Evolutionary conservation across 1,140 invertebrate species (phyloP).

Genomic region (Pristionchus pacificus): DNA sequence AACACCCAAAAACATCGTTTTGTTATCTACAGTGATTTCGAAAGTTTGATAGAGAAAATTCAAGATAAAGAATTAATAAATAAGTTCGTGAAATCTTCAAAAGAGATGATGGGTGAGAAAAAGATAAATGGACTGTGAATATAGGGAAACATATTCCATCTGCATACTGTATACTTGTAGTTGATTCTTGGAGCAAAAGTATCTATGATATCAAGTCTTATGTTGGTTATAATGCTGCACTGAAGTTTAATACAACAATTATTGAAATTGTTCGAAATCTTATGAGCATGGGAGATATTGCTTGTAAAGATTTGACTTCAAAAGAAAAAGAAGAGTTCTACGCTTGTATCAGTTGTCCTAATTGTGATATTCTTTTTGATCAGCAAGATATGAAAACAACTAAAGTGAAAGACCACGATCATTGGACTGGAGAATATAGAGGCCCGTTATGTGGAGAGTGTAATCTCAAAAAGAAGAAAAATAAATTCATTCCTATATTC

Average conservation of each 20-base stretch:
- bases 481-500: constrained; percentile 20
- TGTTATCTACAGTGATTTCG: constrained; percentile 22
- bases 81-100: too few species aligned
- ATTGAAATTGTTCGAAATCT: constrained; percentile 3
- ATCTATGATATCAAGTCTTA: constrained; percentile 22
- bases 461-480: constrained; percentile 13
- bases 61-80: too few species aligned
- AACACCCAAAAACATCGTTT: constrained; percentile 31
- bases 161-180: constrained; percentile 14
- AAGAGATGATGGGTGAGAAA: background rate
- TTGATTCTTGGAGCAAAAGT: constrained; percentile 10
- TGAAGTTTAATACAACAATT: constrained; percentile 16
- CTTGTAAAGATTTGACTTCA: constrained; percentile 9
- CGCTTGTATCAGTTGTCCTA: constrained; percentile 6
- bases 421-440: constrained; percentile 25
- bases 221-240: constrained; percentile 7
- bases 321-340: constrained; percentile 6
- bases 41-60: constrained; percentile 12
- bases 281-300: background rate
- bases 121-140: constrained; percentile 8
- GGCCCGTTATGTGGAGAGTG: constrained; percentile 10
- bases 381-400: too few species aligned
- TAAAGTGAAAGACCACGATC: constrained; percentile 26
- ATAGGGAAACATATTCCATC: constrained; percentile 16
- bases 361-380: constrained; percentile 3